Base-by-base conservation (phyloP, 1,140 invertebrate species). In the Apocrypta bakeri region DNA sequence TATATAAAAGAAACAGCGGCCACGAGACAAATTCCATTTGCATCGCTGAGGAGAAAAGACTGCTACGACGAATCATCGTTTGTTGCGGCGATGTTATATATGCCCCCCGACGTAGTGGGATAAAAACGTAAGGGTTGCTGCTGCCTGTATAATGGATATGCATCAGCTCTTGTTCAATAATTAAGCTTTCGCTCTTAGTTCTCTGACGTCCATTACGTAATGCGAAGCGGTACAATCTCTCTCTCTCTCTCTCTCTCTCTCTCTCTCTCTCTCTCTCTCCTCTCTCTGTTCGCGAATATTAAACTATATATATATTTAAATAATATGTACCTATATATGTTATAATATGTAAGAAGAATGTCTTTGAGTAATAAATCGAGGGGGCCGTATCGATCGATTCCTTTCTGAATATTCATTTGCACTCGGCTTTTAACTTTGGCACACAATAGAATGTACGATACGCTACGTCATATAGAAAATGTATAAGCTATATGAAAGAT, bases 11-110 rank as follows among this genome's bases (percentile, higher is more conserved):
- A 48, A 63, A 75, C 73, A 31, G 25, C 76, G 37, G 21, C 24
- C 3, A 48, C 29, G 76, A 31, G 64, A 79, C 76, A 68, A 79
- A 79, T 79, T 79, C 27, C 25, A 78, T 68, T 78, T 78, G 33
- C 33, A 68, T 68, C 56, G n/a, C 66, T 0, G 63, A 78, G 75
- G 33, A 64, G 48, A 14, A 56, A 56, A 56, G 48, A 12, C 29
- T 6, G n/a, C 33, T 1, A 21, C 61, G 0, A 29, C 74, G n/a
- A 33, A 61, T 75, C 27, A 33, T 63, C 73, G 6, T n/a, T 56
- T 4, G 17, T 56, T 56, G 48, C 48, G 48, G 17, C 17, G 48
- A 21, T 17, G 2, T n/a, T 33, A 7, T 24, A 61, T 24, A 1
- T n/a, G 29, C 17, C 48, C 48, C 0, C 48, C 48, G 0, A 48